Conservation (phyloP, 2,797 vertebrate species). For the Miichthys miiuy region DNA sequence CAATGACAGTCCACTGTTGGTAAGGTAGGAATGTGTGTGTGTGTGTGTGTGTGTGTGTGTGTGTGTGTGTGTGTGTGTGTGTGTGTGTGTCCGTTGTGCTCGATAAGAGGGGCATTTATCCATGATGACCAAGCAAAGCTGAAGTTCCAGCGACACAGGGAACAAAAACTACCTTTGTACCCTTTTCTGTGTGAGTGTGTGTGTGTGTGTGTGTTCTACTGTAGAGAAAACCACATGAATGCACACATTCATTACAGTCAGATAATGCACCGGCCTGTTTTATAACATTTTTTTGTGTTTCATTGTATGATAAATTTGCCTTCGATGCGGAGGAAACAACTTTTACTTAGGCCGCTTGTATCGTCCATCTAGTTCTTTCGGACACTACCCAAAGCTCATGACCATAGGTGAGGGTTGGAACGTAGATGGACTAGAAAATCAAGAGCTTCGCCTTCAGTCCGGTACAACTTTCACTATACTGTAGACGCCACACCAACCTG, state of each 20-base stretch:
- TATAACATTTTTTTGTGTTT: slow-evolving; percentile 40
- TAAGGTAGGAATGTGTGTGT: slow-evolving; percentile 10
- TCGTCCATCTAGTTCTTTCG: no score
- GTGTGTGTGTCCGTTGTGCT: slow-evolving; percentile 45
- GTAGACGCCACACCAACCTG: no score
- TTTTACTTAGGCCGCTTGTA: no score
- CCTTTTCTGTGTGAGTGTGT: slow-evolving; percentile 38
- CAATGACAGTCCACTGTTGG: no score
- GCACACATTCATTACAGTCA: slow-evolving; percentile 64
- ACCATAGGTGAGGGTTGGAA: no score
- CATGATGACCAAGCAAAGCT: slow-evolving; percentile 80
- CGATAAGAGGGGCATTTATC: slow-evolving; percentile 82
- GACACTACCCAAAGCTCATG: no score
- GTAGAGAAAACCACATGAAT: slow-evolving; percentile 68
- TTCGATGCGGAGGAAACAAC: slow-evolving; percentile 22
- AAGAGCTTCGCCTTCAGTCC: no score
- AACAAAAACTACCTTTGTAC: slow-evolving; percentile 84
- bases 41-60: no score
- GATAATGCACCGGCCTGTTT: slow-evolving; percentile 62
- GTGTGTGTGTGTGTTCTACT: slow-evolving; percentile 57
- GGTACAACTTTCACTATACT: no score
- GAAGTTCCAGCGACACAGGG: slow-evolving; percentile 68
- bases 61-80: no score
- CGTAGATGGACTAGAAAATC: no score
- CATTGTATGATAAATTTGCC: slow-evolving; percentile 35